Conservation (phyloP, 2,797 vertebrate species). For the Poeciliopsis turneri region DNA sequence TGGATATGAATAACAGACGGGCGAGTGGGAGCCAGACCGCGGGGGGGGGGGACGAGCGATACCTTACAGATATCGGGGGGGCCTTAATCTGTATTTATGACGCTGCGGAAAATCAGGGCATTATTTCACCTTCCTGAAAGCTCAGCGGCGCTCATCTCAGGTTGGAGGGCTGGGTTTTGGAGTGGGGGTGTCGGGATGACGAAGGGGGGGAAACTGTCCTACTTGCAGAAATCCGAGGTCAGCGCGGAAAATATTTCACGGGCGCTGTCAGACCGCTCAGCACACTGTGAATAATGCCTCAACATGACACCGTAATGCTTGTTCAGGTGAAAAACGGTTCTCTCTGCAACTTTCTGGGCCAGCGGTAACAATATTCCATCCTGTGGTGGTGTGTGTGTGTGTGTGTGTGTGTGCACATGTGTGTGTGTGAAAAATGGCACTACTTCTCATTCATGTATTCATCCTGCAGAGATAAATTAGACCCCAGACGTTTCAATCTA, state of each 20-base stretch:
- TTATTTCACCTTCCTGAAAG: constrained; percentile 54
- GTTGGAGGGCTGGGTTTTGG: constrained; percentile 23
- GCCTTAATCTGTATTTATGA: constrained; percentile 64
- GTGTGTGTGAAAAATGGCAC: constrained; percentile 75
- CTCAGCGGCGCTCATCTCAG: constrained; percentile 27
- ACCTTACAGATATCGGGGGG: constrained; percentile 35
- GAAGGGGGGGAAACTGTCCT: constrained; percentile 67
- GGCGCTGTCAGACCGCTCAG: constrained; percentile 58
- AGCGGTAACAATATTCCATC: constrained; percentile 81
- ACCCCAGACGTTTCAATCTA: constrained; percentile 77
- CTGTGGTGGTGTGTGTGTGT: constrained; percentile 23
- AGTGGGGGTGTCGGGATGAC: too few species aligned
- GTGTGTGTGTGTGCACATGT: background rate
- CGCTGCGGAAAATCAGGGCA: constrained; percentile 53
- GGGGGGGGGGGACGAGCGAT: constrained; percentile 23
- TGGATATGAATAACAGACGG: constrained; percentile 31
- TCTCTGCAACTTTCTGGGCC: constrained; percentile 79
- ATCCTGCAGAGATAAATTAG: constrained; percentile 75
- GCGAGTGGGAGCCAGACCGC: constrained; percentile 35
- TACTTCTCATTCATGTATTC: constrained; percentile 84
- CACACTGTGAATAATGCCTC: constrained; percentile 78
- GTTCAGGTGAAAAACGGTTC: constrained; percentile 83
- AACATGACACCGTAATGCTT: constrained; percentile 81
- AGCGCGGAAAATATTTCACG: constrained; percentile 75
- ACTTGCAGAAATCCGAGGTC: constrained; percentile 81